Base-by-base conservation (phyloP, 2,797 vertebrate genomes). In the Ctenosaura bakeri region DNA sequence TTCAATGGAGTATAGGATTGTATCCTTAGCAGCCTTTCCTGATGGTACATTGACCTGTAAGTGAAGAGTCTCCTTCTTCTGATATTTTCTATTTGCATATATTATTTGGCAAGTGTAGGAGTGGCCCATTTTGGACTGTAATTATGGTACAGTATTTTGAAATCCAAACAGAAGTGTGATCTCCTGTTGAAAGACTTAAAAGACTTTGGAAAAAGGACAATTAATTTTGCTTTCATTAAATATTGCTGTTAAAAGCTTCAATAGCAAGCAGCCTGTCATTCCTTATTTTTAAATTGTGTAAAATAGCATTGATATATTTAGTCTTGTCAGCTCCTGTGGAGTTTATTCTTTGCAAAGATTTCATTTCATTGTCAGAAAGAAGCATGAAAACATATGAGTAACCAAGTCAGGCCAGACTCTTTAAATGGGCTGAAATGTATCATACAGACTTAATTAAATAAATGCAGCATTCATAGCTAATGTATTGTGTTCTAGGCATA, bases 401-500 rank as follows among this genome's bases (percentile, higher is more conserved):
- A 29, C 84, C 64, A 77, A 86, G 83, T 35, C 79, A 6, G 62
- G 12, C 78, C 81, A 86, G 5, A 20, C n/a, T 76, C 52, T 93
- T 77, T 29, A 66, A 87, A 76, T 73, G 89, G 85, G 35, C 14
- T 64, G 35, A 52, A 87, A 73, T 79, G 78, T 46, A 90, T 84
- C 14, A 13, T 83, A 50, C 59, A 78, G 71, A 16, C 26, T 94
- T 87, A 91, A 93, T 92, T 91, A 91, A 92, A 83, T 73, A 46
- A 54, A 56, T 29, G 69, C 87, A 86, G 78, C 90, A 90, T 62
- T 62, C 79, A 91, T 2, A 81, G 69, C 74, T 64, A 66, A 29
- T 56, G 59, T 73, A 20, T 56, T 54, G 50, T 78, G 84, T 12
- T 74, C 1, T 83, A 62, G 46, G 20, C n/a, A 81, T 42, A 83